These are phyloP conservation scores for Coracias cyanogaster DNA, from an alignment of 2,797 vertebrate species.

Conservation along the genomic window DNA sequence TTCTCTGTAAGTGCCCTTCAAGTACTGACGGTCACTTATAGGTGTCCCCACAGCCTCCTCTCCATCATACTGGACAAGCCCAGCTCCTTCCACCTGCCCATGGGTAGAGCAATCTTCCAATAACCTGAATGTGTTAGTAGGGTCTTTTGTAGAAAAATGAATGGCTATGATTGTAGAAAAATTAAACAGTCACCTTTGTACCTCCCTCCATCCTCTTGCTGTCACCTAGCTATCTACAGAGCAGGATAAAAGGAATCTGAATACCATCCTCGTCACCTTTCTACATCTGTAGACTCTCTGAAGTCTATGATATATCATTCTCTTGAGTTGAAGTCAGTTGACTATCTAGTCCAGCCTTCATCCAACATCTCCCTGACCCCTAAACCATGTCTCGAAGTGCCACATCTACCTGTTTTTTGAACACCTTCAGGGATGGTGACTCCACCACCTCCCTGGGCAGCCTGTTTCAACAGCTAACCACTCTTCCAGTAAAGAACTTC, in stretches of 20 bases:
- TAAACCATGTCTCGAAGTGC: too few relatives aligned
- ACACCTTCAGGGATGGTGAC: too few relatives aligned
- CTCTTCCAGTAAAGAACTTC: too few relatives aligned
- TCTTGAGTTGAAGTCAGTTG: neutral
- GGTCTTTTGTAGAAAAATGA: neutral
- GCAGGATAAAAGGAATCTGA: neutral
- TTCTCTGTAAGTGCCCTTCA: neutral
- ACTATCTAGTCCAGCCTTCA: too few relatives aligned
- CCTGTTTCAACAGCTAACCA: too few relatives aligned
- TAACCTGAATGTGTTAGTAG: accelerated
- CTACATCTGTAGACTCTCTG: neutral
- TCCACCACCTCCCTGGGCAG: too few relatives aligned
- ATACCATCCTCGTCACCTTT: neutral
- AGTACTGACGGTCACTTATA: neutral
- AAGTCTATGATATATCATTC: neutral
- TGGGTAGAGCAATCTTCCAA: neutral
- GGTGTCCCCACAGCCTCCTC: neutral
- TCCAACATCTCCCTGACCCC: too few relatives aligned
- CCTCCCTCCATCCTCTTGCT: neutral
- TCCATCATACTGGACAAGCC: neutral
- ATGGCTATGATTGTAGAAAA: neutral
- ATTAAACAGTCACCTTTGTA: neutral
- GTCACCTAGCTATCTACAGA: neutral
- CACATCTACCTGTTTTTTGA: too few relatives aligned
- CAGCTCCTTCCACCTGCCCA: neutral